Evolutionary conservation across 2,888 invertebrate species (phyloP).

Genomic region (Hemaris fuciformis): DNA sequence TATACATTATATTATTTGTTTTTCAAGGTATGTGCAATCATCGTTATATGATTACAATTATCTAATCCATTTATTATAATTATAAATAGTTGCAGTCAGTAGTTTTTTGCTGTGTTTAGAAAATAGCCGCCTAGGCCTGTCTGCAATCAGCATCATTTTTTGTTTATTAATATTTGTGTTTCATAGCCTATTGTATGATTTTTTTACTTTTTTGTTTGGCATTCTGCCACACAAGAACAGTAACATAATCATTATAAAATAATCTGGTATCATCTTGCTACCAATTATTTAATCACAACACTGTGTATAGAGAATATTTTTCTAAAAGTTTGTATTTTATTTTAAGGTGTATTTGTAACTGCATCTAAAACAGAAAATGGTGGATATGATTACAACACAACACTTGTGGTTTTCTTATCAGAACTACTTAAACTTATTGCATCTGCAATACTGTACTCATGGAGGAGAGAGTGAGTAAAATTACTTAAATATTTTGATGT

Average conservation of each 20-base stretch:
- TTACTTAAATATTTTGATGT: slow-evolving; percentile 15
- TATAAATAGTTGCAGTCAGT: too few relatives aligned
- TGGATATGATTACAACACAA: slow-evolving; percentile 92
- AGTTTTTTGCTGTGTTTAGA: too few relatives aligned
- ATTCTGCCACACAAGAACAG: too few relatives aligned
- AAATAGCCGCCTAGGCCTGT: too few relatives aligned
- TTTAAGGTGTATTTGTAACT: slow-evolving; percentile 92
- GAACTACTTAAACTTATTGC: slow-evolving; percentile 92
- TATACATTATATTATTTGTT: slow-evolving; percentile 94
- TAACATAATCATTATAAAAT: not conserved
- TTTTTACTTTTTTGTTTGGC: too few relatives aligned
- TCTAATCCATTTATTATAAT: too few relatives aligned
- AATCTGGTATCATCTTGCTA: not conserved
- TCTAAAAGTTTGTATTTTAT: not conserved
- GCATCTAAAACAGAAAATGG: slow-evolving; percentile 92
- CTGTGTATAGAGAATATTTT: not conserved
- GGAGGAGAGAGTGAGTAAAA: slow-evolving; percentile 69
- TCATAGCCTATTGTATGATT: too few relatives aligned
- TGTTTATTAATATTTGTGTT: too few relatives aligned
- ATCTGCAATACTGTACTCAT: slow-evolving; percentile 86
- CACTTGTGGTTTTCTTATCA: slow-evolving; percentile 92
- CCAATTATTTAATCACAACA: too few relatives aligned
- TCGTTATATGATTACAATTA: too few relatives aligned
- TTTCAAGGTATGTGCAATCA: slow-evolving; percentile 89
- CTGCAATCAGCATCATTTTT: too few relatives aligned